These are phyloP conservation scores for Setophaga petechia DNA, from an alignment of 2,113 vertebrate genomes.

Conservation along the genomic window DNA sequence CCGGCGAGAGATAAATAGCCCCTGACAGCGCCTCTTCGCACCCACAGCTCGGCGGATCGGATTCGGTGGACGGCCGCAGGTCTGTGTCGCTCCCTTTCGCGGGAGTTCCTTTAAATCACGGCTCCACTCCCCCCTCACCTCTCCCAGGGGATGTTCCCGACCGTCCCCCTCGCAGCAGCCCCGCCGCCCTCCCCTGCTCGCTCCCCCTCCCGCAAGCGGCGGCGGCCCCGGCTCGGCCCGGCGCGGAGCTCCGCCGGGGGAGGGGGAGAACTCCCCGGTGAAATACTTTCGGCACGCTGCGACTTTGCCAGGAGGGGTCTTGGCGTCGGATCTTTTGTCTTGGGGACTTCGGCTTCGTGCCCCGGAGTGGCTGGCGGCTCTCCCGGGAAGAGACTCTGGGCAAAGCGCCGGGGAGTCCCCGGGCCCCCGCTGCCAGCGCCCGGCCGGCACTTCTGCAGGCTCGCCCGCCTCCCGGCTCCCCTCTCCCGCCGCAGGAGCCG, in stretches of 20 bases:
- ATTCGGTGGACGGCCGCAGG: constrained; percentile 72
- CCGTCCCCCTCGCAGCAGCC: not conserved
- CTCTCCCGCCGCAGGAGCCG: not conserved
- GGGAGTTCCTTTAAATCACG: constrained; percentile 73
- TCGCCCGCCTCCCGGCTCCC: not conserved
- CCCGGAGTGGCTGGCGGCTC: not conserved
- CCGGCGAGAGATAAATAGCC: constrained; percentile 77
- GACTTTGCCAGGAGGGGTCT: constrained; percentile 14
- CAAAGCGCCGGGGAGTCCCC: not conserved
- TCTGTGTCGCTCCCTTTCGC: constrained; percentile 75
- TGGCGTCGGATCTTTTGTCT: constrained; percentile 57
- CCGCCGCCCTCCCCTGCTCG: not conserved
- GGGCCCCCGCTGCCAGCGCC: not conserved
- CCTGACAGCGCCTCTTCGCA: constrained; percentile 76
- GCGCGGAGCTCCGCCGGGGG: not conserved
- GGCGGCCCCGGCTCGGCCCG: not conserved
- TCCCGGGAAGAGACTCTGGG: not conserved
- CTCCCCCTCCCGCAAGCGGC: not conserved
- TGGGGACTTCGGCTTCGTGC: not conserved
- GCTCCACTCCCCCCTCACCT: not conserved
- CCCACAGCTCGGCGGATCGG: constrained; percentile 67
- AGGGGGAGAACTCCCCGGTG: not conserved
- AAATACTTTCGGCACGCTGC: constrained; percentile 24
- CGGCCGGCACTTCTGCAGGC: not conserved
- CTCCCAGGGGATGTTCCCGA: constrained; percentile 20